Base-by-base conservation (phyloP, 2,888 invertebrate genomes). In the Drosophila neoperkinsi region DNA sequence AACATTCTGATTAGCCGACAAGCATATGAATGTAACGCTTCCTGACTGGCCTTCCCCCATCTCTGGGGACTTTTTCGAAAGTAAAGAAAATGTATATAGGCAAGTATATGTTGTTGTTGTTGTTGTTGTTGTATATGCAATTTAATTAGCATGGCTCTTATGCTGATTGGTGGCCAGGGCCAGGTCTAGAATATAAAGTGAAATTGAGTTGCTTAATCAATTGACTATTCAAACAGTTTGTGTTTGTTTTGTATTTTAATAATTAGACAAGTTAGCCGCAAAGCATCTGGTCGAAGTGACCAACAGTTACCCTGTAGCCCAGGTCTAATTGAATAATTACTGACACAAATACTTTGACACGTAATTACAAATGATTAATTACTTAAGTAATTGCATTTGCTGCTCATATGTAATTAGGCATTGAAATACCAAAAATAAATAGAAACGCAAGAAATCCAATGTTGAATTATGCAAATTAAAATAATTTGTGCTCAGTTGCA, bases 1-100 rank as follows among this genome's bases (percentile, higher is more conserved):
- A 86, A 87, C 79, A 86, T 59, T 51, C 56, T 71, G 72, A 76
- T 86, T 77, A 80, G 61, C 79, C 71, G 58, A 51, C 51, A 31
- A 66, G 46, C 51, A 53, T 49, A 65, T 60, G 52, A 43, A 56
- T 36, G 36, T 46, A 61, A 51, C 34, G 16, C 2, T 38, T 30
- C 28, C 31, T 10, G 38, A 9, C 9, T n/a, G 28, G 7, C 43
- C 25, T 21, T 11, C 18, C 36, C 55, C 36, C 55, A 56, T 59
- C 66, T 60, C 71, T 30, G 52, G 55, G 61, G 71, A 80, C 53
- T 62, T 63, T 65, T 68, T 46, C 46, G 16, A 46, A 81, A 36
- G 55, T 13, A 21, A 36, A 33, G 30, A 36, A 63, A 33, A 55
- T 67, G 0, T 25, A 30, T 25, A 16, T 46, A 18, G 11, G 18